A percentile compares a stretch with the other conserved stretches of the same genome.
Evolutionary conservation across 1,140 invertebrate genomes (phyloP).

Genomic region (Lordiphosa stackelbergi): DNA sequence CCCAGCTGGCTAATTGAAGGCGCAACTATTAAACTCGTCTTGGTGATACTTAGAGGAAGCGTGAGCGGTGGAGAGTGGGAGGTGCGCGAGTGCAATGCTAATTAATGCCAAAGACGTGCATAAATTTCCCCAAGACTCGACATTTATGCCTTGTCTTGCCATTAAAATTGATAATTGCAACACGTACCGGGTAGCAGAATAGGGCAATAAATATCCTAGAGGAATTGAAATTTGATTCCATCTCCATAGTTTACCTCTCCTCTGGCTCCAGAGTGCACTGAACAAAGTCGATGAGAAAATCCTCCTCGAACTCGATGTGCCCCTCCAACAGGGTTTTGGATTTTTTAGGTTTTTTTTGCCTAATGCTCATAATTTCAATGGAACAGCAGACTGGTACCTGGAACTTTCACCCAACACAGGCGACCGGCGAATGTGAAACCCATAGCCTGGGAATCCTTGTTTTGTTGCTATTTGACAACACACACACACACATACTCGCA

Average conservation of each 20-base stretch:
- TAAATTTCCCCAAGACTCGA: conserved; percentile 66
- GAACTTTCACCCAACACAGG: conserved; percentile 54
- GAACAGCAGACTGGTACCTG: conserved; percentile 22
- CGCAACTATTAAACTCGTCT: conserved; percentile 21
- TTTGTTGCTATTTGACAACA: conserved; percentile 28
- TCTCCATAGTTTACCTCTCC: conserved; percentile 43
- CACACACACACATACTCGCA: neutral
- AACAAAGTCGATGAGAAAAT: conserved; percentile 68
- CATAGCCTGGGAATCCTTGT: conserved; percentile 38
- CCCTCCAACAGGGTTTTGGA: conserved; percentile 4
- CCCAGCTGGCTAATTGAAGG: conserved; percentile 39
- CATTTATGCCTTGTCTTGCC: conserved; percentile 57
- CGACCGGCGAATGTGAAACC: conserved; percentile 60
- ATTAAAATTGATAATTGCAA: conserved; percentile 70
- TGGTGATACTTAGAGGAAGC: neutral
- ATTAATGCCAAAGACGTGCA: conserved; percentile 69
- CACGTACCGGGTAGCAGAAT: conserved; percentile 37
- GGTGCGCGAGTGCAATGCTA: conserved; percentile 49
- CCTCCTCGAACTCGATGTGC: conserved; percentile 35
- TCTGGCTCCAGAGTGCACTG: conserved; percentile 65
- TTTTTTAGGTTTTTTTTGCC: conserved; percentile 18
- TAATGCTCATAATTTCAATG: conserved; percentile 20
- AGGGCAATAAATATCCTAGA: conserved; percentile 27
- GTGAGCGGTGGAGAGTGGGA: neutral
- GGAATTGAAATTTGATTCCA: conserved; percentile 24